Evolutionary conservation across 2,888 invertebrate species (phyloP).

Genomic region (Tenthredo distinguenda): DNA sequence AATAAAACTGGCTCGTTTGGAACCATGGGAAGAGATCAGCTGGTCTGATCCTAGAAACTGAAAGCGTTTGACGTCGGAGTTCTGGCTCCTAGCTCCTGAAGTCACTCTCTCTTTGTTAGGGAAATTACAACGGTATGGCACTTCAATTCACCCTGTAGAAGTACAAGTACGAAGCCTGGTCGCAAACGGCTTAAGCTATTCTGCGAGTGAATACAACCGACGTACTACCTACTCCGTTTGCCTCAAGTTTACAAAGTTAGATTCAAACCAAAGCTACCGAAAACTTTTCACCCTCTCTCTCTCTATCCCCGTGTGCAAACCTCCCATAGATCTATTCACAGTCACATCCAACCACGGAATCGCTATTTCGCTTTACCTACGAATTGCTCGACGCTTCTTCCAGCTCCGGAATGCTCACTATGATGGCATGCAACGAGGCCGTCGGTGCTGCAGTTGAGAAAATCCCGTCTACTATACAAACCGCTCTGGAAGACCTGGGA

Average conservation of each 20-base stretch:
- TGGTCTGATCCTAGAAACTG: background rate
- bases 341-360: background rate
- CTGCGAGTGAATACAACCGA: slow-evolving; percentile 33
- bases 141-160: background rate
- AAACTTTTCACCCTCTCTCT: slow-evolving; percentile 22
- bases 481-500: slow-evolving; percentile 82
- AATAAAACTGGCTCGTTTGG: background rate
- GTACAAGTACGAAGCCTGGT: slow-evolving; percentile 4
- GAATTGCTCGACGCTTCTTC: slow-evolving; percentile 70
- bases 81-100: no score
- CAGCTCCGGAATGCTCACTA: slow-evolving; percentile 81
- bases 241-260: slow-evolving; percentile 15
- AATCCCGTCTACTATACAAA: slow-evolving; percentile 80
- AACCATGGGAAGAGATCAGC: background rate
- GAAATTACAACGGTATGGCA: slow-evolving; percentile 21
- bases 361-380: background rate
- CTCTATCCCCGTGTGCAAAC: background rate
- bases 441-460: slow-evolving; percentile 81
- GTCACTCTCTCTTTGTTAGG: slow-evolving; percentile 6
- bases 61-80: background rate
- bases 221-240: slow-evolving; percentile 18
- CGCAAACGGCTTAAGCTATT: slow-evolving; percentile 37
- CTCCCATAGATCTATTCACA: background rate
- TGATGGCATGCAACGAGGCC: slow-evolving; percentile 84
- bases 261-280: slow-evolving; percentile 26